A percentile compares a stretch with the other conserved stretches of the same genome.
Evolutionary conservation across 2,797 vertebrate genomes (phyloP).

Genomic region (Aulostomus chinensis): DNA sequence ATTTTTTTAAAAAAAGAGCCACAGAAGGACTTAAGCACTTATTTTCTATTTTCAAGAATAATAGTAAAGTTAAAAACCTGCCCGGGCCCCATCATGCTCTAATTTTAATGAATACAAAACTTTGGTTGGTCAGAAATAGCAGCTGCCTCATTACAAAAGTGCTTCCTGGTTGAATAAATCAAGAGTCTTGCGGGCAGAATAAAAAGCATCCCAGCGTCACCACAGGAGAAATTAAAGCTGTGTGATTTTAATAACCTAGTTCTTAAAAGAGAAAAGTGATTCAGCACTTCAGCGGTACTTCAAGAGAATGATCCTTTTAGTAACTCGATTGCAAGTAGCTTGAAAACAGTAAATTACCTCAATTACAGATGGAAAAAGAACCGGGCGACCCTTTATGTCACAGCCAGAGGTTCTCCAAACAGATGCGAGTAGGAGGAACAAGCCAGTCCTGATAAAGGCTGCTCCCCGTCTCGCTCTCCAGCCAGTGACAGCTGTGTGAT

Average conservation of each 20-base stretch:
- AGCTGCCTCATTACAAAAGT: conserved; percentile 27
- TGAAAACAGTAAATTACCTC: conserved; percentile 57
- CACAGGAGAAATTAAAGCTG: conserved; percentile 33
- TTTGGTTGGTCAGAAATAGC: conserved; percentile 21
- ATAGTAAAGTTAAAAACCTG: neutral
- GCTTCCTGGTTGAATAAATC: conserved; percentile 43
- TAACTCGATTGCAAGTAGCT: conserved; percentile 44
- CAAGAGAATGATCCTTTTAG: conserved; percentile 23
- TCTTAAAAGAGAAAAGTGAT: conserved; percentile 49
- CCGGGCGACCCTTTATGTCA: conserved; percentile 43
- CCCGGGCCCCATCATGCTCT: neutral
- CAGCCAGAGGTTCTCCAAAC: conserved; percentile 39
- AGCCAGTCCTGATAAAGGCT: conserved; percentile 12
- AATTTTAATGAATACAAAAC: conserved; percentile 4
- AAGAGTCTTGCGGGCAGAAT: conserved; percentile 15
- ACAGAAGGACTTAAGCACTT: neutral
- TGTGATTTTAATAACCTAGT: conserved; percentile 27
- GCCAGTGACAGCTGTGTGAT: conserved; percentile 13
- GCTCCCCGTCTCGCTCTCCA: neutral
- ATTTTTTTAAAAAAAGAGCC: neutral
- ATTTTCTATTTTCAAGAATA: conserved; percentile 15
- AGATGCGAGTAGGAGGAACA: conserved; percentile 33
- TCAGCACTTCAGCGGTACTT: conserved; percentile 23
- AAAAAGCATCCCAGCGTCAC: too few relatives aligned
- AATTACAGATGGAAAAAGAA: conserved; percentile 66